Evolutionary conservation across 1,140 invertebrate species (phyloP), one percentile per base, ranked within the genome.

Genomic region (Scaptodrosophila lebanonensis): DNA sequence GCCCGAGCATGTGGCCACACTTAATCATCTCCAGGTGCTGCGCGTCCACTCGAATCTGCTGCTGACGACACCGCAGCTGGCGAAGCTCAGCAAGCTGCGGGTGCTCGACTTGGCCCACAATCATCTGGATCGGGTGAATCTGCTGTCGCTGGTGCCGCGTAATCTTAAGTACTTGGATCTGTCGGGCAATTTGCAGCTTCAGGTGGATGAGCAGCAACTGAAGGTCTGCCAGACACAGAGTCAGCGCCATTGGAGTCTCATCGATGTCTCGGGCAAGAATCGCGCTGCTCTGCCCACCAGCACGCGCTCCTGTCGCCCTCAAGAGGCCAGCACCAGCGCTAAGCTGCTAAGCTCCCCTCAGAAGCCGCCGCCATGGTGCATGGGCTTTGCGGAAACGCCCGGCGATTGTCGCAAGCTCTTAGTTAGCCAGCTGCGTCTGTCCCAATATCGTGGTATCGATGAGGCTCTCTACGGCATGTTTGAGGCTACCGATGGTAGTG

Each of bases 51-150:
- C 94, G 1, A 96, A 96, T 86, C 89, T 92, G 56, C 88, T 96
- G 36, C 88, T 92, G 36, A 91, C 89, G 33, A 91, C 93, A 35
- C 95, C 95, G 1, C 92, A 91, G 70, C 91, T 96, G 66, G 91
- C 91, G 9, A 92, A 92, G 86, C 90, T 93, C 65, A 87, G 89
- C 11, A 91, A 91, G 8, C 88, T 96, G 7, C 93, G 93, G 89
- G 93, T 95, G 27, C 86, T 96, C 25, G 94, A 96, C 88, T 88
- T 95, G 49, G 94, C 94, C 0, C 94, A 95, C 69, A 95, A 96
- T 85, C 93, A 94, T 85, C 85, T 95, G 32, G 93, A 95, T 75
- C 90, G 91, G 47, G 90, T 95, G 33, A 93, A 95, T 87, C 87
- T 95, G 50, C 89, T 91, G 29, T 89, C 91, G 1, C 73, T 96